Base-by-base conservation (phyloP, 2,113 vertebrate species). In the Upupa epops region DNA sequence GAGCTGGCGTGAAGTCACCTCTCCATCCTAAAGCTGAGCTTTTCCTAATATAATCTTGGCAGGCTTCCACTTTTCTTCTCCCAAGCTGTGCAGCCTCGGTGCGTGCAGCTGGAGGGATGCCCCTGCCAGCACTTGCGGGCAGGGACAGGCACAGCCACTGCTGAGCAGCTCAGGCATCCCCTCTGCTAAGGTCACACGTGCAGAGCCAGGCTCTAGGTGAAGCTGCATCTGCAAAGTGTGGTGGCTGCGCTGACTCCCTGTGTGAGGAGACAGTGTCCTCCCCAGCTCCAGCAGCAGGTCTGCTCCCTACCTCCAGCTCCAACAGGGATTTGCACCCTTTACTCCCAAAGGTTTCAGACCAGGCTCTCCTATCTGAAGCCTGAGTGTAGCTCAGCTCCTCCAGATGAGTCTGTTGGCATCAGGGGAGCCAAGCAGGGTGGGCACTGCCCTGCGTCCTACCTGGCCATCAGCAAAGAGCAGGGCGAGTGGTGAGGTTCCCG, bases 71-170 rank as follows among this genome's bases (percentile, higher is more conserved):
- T 61, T 92, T 59, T 90, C 80, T 70, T 52, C 61, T 65, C 58
- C 2, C 0, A 24, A 37, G 37, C 0, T 56, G 29, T 16, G 42
- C 3, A 0, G 32, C 31, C 58, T 49, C 56, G 3, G 18, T 0
- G 69, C 1, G 26, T 34, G 80, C 94, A 95, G 90, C 86, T 84
- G 93, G 54, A 78, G 86, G 70, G 69, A 60, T 71, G 40, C 2
- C 83, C 75, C 65, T 2, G 0, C 21, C 88, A 73, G 83, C 5
- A 1, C 51, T 11, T 3, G 46, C 72, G 32, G 7, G 54, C 17
- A 65, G 54, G 2, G 37, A 68, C 74, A 48, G 63, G n/a, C 15
- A 61, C 26, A 34, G 8, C 5, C 0, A 1, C 26, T 45, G 49
- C 54, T n/a, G 58, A 40, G 13, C 2, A 3, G 9, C 3, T 5